phyloP scores from a whole-genome alignment of 2,888 invertebrate species.

The Chymomyza procnemis region DNA sequence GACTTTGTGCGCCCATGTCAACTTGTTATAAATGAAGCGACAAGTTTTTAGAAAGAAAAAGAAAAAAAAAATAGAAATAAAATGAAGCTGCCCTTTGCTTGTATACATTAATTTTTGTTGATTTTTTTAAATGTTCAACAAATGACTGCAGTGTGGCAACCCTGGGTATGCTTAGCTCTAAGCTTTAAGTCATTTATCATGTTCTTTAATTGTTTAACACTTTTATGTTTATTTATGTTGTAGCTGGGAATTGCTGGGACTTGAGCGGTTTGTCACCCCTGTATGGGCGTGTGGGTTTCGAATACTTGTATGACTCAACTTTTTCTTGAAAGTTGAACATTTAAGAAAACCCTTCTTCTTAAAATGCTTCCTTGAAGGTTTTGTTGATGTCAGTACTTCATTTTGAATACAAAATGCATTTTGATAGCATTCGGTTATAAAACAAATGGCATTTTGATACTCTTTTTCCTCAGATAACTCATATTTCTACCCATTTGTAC shows the following conservation, averaged over 20 bases:
- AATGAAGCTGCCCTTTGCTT: conserved; percentile 22
- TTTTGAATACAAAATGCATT: too few relatives aligned
- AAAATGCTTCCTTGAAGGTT: too few relatives aligned
- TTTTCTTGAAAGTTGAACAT: too few relatives aligned
- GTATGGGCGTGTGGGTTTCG: not conserved
- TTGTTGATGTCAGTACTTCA: too few relatives aligned
- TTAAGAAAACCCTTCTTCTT: too few relatives aligned
- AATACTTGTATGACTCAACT: not conserved
- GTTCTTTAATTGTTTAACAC: not conserved
- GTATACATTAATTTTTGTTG: conserved; percentile 61
- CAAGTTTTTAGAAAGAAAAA: conserved; percentile 12
- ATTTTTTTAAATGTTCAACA: conserved; percentile 57
- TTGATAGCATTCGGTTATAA: too few relatives aligned
- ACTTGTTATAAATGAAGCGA: conserved; percentile 58
- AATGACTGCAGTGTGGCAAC: conserved; percentile 36
- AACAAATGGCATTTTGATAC: too few relatives aligned
- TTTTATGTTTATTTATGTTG: not conserved
- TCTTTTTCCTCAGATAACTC: too few relatives aligned
- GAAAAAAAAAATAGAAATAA: conserved; percentile 2
- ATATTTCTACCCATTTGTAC: too few relatives aligned
- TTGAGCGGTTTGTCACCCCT: not conserved
- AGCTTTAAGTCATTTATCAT: conserved; percentile 46
- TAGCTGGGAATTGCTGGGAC: not conserved
- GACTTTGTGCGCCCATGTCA: conserved; percentile 37
- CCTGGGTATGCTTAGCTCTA: conserved; percentile 16